Conservation (phyloP, 2,113 vertebrate species). For the Vimba vimba region DNA sequence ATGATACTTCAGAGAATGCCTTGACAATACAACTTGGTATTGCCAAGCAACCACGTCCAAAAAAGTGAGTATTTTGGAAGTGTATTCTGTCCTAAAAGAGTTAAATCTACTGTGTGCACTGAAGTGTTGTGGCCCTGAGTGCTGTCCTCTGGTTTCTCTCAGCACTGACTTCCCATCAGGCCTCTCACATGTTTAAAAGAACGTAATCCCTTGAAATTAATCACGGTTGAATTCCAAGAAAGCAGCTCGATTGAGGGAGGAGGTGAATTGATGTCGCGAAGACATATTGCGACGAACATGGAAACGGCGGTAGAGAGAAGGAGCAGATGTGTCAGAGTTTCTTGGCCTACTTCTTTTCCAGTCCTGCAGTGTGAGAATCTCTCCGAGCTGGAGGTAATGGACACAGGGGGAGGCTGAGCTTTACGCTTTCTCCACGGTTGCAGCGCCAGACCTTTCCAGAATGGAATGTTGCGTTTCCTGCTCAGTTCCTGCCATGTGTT, state of each 20-base stretch:
- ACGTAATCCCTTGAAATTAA: conserved; percentile 56
- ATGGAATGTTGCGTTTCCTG: conserved; percentile 70
- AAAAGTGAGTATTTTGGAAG: not conserved
- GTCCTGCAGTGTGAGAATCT: conserved; percentile 56
- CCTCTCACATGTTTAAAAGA: conserved; percentile 50
- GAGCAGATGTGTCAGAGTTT: conserved; percentile 59
- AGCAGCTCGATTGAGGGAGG: conserved; percentile 26
- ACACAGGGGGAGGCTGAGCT: conserved; percentile 50
- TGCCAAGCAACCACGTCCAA: not conserved
- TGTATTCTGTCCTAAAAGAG: not conserved
- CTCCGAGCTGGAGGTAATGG: conserved; percentile 53
- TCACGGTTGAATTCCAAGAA: conserved; percentile 33
- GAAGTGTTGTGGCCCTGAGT: conserved; percentile 13
- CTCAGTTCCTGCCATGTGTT: conserved; percentile 65
- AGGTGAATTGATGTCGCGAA: conserved; percentile 32
- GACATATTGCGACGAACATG: conserved; percentile 44
- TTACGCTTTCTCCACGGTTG: conserved; percentile 52
- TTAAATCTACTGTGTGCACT: not conserved
- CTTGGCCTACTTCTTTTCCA: conserved; percentile 56
- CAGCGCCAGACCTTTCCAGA: conserved; percentile 57
- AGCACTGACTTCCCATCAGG: conserved; percentile 32
- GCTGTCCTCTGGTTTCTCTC: conserved; percentile 43
- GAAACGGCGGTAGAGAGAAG: conserved; percentile 36
- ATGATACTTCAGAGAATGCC: not conserved
- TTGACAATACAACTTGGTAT: not conserved